phyloP scores from a whole-genome alignment of 2,113 vertebrate genomes.

The Phyllopteryx taeniolatus region DNA sequence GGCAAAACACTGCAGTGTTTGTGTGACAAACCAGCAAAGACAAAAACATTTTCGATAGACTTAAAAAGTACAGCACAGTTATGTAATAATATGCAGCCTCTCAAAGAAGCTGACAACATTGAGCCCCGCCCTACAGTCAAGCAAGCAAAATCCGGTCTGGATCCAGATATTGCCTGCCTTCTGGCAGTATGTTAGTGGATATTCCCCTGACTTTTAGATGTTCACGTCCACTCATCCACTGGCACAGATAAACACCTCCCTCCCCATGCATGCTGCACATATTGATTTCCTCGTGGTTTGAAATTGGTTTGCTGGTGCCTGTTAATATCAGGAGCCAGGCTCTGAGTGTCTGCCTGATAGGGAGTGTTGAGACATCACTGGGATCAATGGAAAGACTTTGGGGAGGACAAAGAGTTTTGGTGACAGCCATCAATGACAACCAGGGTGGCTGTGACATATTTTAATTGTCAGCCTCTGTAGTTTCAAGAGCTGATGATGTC shows the following conservation, averaged over 20 bases:
- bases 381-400: constrained; percentile 32
- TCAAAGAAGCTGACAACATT: constrained; percentile 10
- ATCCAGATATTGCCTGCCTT: constrained; percentile 37
- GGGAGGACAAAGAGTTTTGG: constrained; percentile 20
- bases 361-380: constrained; percentile 19
- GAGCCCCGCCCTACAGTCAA: constrained; percentile 18
- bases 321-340: constrained; percentile 42
- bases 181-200: constrained; percentile 28
- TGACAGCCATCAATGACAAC: constrained; percentile 27
- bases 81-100: constrained; percentile 24
- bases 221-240: constrained; percentile 3
- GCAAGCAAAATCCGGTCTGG: constrained; percentile 12
- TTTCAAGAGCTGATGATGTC: constrained; percentile 2
- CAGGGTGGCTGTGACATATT: constrained; percentile 26
- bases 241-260: constrained; percentile 13
- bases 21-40: neutral
- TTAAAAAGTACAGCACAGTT: constrained; percentile 8
- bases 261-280: constrained; percentile 6
- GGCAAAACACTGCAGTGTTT: constrained; percentile 9
- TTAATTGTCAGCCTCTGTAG: constrained; percentile 28
- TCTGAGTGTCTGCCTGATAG: constrained; percentile 45
- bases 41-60: neutral
- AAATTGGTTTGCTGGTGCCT: constrained; percentile 43
- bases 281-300: constrained; percentile 49
- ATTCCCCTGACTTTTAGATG: constrained; percentile 23